Conservation (phyloP, 2,797 vertebrate genomes). For the Sylvia borin region DNA sequence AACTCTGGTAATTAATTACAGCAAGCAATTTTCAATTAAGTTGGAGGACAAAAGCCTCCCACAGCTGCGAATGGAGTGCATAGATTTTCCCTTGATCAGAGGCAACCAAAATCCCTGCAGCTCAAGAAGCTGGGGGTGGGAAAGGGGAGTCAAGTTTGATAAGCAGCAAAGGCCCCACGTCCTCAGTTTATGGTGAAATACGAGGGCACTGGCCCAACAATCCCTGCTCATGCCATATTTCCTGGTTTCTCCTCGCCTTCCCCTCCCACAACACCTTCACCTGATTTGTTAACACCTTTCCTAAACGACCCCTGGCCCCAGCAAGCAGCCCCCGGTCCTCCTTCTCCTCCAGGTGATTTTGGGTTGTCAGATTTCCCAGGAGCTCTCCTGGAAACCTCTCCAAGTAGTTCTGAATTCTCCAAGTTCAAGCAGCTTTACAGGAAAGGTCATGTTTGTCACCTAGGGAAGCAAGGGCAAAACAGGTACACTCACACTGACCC, state of each 20-base stretch:
- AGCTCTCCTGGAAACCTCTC: not conserved
- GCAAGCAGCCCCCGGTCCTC: not conserved
- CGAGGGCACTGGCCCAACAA: fast-evolving
- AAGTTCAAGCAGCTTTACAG: not conserved
- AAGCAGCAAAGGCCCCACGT: not conserved
- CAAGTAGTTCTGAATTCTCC: fast-evolving
- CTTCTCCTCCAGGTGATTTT: not conserved
- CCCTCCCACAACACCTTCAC: not conserved
- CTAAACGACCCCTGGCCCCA: not conserved
- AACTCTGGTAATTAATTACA: conserved; percentile 6
- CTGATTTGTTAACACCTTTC: not conserved
- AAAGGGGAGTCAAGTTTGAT: not conserved
- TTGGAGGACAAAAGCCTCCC: not conserved
- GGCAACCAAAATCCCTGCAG: not conserved
- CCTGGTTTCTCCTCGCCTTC: not conserved
- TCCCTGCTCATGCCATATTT: not conserved
- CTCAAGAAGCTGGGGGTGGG: not conserved
- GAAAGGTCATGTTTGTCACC: not conserved
- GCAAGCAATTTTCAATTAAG: not conserved
- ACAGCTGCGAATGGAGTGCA: not conserved
- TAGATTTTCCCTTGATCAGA: not conserved
- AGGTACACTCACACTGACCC: not conserved
- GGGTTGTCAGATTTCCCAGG: not conserved
- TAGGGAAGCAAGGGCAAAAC: not conserved
- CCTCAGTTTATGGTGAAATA: not conserved